Percentiles rank a stretch among this genome's conserved stretches.
phyloP scores from a whole-genome alignment of 2,113 vertebrate species.

The Macaca nemestrina region DNA sequence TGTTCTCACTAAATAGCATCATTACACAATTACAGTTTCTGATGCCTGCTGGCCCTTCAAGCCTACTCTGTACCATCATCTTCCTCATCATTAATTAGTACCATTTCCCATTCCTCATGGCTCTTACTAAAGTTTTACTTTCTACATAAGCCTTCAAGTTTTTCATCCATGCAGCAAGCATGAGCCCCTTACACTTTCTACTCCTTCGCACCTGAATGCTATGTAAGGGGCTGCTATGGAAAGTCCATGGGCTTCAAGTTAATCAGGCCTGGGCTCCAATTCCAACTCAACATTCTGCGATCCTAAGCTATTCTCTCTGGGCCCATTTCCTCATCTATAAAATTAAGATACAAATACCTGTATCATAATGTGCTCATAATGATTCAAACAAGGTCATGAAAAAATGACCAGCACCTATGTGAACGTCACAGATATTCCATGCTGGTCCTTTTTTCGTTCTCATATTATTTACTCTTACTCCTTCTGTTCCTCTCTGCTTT shows the following conservation, averaged over 20 bases:
- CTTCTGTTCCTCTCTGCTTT: background rate
- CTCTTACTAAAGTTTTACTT: background rate
- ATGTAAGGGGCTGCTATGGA: background rate
- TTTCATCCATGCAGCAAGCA: background rate
- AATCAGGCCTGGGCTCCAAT: background rate
- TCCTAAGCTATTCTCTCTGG: background rate
- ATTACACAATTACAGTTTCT: background rate
- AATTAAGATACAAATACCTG: background rate
- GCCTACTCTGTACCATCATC: background rate
- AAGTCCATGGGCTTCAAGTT: background rate
- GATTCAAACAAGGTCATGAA: background rate
- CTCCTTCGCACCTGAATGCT: background rate
- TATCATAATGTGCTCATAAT: background rate
- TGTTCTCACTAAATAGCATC: background rate
- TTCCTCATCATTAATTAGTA: background rate
- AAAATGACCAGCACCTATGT: background rate
- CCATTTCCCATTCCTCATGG: background rate
- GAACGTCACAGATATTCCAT: background rate
- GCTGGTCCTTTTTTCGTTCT: background rate
- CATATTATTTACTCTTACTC: background rate
- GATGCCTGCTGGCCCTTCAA: background rate
- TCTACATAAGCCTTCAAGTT: background rate
- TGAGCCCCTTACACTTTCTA: background rate
- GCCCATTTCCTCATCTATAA: background rate
- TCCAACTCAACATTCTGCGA: background rate